phyloP scores from a whole-genome alignment of 2,888 invertebrate species.

The Xestoiulus laeticollis region DNA sequence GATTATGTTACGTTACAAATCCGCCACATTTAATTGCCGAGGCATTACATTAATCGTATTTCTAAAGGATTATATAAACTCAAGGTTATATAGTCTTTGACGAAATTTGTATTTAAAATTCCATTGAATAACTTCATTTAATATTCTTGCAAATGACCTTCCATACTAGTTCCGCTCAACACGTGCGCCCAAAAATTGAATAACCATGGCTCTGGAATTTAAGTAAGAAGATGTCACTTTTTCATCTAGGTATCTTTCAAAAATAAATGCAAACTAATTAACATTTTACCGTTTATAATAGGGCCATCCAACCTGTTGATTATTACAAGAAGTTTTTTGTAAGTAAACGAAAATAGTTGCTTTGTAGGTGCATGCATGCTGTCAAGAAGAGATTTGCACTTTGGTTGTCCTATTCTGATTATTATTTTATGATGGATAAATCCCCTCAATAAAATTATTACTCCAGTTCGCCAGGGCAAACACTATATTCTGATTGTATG shows the following conservation, averaged over 20 bases:
- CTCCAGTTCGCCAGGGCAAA: too few relatives aligned
- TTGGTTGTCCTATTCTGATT: too few relatives aligned
- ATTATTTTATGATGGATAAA: too few relatives aligned
- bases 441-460: background rate
- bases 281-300: background rate
- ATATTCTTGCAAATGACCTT: too few relatives aligned
- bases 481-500: too few relatives aligned
- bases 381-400: background rate
- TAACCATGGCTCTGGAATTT: conserved; percentile 50
- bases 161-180: background rate
- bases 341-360: background rate
- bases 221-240: conserved; percentile 49
- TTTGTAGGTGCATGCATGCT: background rate
- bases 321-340: conserved; percentile 53
- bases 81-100: too few relatives aligned
- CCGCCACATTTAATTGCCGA: too few relatives aligned
- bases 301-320: conserved; percentile 50
- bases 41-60: too few relatives aligned
- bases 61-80: too few relatives aligned
- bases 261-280: background rate
- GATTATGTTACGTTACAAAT: too few relatives aligned
- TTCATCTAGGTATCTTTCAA: background rate
- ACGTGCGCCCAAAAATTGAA: background rate
- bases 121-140: too few relatives aligned
- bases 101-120: too few relatives aligned